phyloP scores from a whole-genome alignment of 1,140 invertebrate species.

The Cyrtorhinus lividipennis region DNA sequence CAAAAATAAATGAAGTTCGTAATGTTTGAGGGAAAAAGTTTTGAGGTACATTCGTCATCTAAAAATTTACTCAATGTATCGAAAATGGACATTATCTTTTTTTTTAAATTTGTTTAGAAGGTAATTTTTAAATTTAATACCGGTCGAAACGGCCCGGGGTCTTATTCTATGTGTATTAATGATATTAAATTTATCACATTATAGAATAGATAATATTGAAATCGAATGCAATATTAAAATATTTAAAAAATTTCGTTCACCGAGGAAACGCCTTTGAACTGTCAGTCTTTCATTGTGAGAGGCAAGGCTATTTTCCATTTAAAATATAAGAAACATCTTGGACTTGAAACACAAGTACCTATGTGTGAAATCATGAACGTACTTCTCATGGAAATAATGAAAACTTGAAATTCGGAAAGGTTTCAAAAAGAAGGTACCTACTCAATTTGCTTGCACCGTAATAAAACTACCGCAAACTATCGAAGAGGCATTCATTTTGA shows the following conservation, averaged over 20 bases:
- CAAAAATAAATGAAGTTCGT: not conserved
- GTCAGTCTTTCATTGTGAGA: constrained; percentile 5
- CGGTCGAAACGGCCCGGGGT: not conserved
- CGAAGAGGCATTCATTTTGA: no score
- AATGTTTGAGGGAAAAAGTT: not conserved
- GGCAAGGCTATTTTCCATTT: not conserved
- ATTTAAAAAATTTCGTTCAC: not conserved
- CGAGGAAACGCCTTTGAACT: not conserved
- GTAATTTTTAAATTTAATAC: not conserved
- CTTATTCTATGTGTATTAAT: not conserved
- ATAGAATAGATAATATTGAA: not conserved
- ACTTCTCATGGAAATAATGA: no score
- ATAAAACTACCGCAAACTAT: no score
- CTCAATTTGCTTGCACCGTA: no score
- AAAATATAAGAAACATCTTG: not conserved
- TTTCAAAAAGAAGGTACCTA: no score
- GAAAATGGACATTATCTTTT: not conserved
- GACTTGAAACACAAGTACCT: not conserved
- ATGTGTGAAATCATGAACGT: no score
- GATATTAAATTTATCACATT: not conserved
- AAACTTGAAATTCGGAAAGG: no score
- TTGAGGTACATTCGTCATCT: not conserved
- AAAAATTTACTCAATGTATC: not conserved
- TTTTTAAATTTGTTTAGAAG: not conserved
- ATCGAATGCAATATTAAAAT: not conserved